Evolutionary conservation across 2,888 invertebrate genomes (phyloP).

Genomic region (Meghimatium bilineatum): DNA sequence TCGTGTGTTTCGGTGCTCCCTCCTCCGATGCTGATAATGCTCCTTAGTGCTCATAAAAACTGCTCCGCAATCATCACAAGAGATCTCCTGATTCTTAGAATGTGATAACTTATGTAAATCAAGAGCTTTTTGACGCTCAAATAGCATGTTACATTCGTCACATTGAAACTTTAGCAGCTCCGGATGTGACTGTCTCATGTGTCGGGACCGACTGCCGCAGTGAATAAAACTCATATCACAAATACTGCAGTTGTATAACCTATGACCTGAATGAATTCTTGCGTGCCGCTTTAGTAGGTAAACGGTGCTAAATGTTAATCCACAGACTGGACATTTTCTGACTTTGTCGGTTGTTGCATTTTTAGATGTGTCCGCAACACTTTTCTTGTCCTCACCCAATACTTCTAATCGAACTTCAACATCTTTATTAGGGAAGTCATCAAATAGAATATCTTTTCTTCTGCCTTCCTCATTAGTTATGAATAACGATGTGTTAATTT

Average conservation of each 20-base stretch:
- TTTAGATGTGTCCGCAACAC: background rate
- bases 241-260: conserved; percentile 11
- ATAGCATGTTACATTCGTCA: conserved; percentile 21
- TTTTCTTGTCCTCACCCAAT: background rate
- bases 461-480: background rate
- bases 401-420: background rate
- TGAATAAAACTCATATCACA: conserved; percentile 12
- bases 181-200: conserved; percentile 26
- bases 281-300: conserved; percentile 2
- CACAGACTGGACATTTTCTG: conserved; percentile 20
- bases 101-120: conserved; percentile 25
- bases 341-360: background rate
- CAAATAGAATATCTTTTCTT: background rate
- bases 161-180: conserved; percentile 27
- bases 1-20: conserved; percentile 7
- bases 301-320: background rate
- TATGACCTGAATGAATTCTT: conserved; percentile 13
- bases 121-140: conserved; percentile 31
- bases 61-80: conserved; percentile 21
- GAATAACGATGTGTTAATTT: background rate
- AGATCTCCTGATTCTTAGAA: conserved; percentile 2
- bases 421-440: background rate
- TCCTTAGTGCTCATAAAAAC: conserved; percentile 1
- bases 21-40: conserved; percentile 20
- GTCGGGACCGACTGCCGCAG: background rate